Base-by-base conservation (phyloP, 2,113 vertebrate genomes). In the Garra rufa region DNA sequence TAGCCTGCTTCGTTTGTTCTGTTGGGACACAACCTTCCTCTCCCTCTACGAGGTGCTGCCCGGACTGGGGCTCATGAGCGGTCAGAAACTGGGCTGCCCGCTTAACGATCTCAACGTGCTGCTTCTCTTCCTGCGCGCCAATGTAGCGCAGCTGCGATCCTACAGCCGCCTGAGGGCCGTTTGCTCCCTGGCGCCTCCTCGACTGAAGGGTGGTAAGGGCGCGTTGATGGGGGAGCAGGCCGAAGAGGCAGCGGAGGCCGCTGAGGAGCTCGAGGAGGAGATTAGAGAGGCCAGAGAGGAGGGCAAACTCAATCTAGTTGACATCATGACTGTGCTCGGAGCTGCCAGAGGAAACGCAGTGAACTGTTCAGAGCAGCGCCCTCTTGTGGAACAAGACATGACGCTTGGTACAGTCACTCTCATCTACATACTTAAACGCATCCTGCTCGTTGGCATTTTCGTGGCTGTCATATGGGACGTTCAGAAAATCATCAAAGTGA, bases 281-380 rank as follows among this genome's bases (percentile, higher is more conserved):
- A 86, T 94, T 38, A 87, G 86, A 55, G 94, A 95, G 89, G 93
- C 93, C 80, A 92, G 92, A 73, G 93, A 94, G 70, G 94, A 95
- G 44, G 93, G 92, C 15, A 94, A 93, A 69, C 94, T 97, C 11
- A 98, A 96, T 0, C 92, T 99, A 0, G 91, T 99, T 0, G 98
- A 99, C 77, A 98, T 99, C 92, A 99, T 99, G 98, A 98, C 97
- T 0, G 89, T 98, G 86, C 88, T 99, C 87, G 97, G 96, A 4
- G 97, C 97, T 3, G 92, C 94, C 1, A 92, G 93, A 85, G 93
- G 92, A 43, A 85, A 92, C 83, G 92, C 92, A 63, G 89, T 91
- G 1, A 94, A 94, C 90, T 92, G 93, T 91, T 87, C 86, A 9
- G 92, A 95, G 85, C 92, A 92, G 85, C 92, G 89, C 85, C 93